A percentile compares a stretch with the other conserved stretches of the same genome.
Conservation (phyloP, 1,140 invertebrate species). For the Ceratina calcarata region DNA sequence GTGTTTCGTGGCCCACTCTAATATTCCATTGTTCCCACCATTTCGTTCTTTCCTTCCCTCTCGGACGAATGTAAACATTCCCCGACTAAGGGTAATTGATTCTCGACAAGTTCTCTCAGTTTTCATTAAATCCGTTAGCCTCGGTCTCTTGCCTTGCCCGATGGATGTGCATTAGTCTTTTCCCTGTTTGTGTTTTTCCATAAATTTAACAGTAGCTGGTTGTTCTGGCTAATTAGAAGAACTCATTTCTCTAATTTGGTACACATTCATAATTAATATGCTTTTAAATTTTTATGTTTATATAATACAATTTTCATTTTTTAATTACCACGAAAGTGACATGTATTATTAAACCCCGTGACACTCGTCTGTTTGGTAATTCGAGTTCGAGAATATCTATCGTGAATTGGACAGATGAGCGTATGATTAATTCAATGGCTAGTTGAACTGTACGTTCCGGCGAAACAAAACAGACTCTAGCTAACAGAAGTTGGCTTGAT, state of each 20-base stretch:
- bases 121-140: conserved; percentile 28
- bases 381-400: neutral
- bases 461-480: neutral
- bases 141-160: neutral
- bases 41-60: neutral
- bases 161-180: neutral
- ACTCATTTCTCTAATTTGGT: too few relatives aligned
- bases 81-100: conserved; percentile 34
- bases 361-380: neutral
- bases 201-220: neutral
- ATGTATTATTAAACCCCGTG: too few relatives aligned
- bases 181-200: neutral
- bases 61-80: conserved; percentile 5
- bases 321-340: too few relatives aligned
- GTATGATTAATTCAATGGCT: conserved; percentile 13
- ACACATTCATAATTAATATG: too few relatives aligned
- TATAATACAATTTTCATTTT: too few relatives aligned
- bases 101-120: neutral
- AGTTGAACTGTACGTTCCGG: neutral
- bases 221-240: too few relatives aligned
- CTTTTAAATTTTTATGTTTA: neutral
- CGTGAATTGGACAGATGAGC: neutral
- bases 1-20: neutral
- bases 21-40: conserved; percentile 19
- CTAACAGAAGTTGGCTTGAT: neutral